phyloP scores from a whole-genome alignment of 2,888 invertebrate species.

The Campoplex nolae region DNA sequence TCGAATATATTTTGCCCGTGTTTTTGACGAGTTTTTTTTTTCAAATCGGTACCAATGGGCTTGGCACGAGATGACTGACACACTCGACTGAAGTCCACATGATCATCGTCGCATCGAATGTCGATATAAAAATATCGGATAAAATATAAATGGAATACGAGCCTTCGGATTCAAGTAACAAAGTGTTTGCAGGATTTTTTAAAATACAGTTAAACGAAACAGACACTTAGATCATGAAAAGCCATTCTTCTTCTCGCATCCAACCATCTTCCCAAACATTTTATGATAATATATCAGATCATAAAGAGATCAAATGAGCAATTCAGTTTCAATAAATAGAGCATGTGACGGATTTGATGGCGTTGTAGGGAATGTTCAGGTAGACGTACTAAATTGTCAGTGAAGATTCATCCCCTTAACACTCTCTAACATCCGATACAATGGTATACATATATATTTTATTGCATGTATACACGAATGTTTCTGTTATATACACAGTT shows the following conservation, averaged over 20 bases:
- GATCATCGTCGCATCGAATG: not conserved
- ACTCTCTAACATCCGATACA: not conserved
- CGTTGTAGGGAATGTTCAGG: not conserved
- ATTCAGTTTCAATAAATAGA: not conserved
- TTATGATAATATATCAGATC: not conserved
- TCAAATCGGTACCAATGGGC: not conserved
- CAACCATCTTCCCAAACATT: not conserved
- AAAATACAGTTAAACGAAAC: not conserved
- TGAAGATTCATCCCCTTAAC: conserved; percentile 21
- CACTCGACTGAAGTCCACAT: not conserved
- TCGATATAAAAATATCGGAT: not conserved
- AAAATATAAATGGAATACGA: not conserved
- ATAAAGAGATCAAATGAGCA: not conserved
- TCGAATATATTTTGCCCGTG: conserved; percentile 3
- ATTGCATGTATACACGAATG: not conserved
- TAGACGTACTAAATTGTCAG: not conserved
- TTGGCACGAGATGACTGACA: not conserved
- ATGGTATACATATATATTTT: conserved; percentile 2
- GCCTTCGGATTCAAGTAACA: not conserved
- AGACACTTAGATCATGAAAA: not conserved
- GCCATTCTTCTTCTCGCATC: not conserved
- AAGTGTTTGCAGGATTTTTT: not conserved
- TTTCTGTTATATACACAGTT: not conserved
- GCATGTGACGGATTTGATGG: not conserved
- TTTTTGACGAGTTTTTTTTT: conserved; percentile 11